A percentile compares a stretch with the other conserved stretches of the same genome.
These are phyloP conservation scores for Catharus ustulatus DNA, from an alignment of 2,797 vertebrate species.

Conservation along the genomic window DNA sequence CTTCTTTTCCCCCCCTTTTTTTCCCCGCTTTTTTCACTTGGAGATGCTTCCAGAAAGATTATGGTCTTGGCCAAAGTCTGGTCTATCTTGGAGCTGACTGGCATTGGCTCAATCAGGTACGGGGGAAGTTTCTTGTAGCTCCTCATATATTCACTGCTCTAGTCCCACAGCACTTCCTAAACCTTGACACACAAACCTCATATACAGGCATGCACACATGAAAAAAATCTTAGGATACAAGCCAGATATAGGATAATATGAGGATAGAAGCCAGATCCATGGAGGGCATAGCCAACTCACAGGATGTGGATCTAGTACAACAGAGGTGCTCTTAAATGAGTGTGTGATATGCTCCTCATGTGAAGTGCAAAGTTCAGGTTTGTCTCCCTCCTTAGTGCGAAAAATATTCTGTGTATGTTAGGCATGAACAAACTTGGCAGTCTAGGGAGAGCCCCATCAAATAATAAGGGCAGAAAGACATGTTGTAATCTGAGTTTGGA, in stretches of 20 bases:
- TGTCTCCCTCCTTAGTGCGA: background rate
- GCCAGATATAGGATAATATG: no score
- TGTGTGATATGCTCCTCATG: background rate
- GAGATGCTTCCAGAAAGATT: rapidly evolving
- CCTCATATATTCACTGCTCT: background rate
- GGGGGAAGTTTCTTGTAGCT: background rate
- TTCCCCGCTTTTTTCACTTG: no score
- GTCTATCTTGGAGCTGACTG: rapidly evolving
- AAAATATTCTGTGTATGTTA: background rate
- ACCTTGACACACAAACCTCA: background rate
- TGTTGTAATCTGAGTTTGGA: rapidly evolving
- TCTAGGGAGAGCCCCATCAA: background rate
- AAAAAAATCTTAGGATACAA: no score
- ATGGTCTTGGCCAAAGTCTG: rapidly evolving
- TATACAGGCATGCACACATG: rapidly evolving
- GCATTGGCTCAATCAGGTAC: rapidly evolving
- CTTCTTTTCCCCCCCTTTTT: background rate
- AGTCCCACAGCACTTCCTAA: rapidly evolving
- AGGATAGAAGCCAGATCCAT: background rate
- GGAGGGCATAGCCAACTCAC: rapidly evolving
- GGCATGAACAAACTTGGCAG: background rate
- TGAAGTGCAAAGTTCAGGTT: background rate
- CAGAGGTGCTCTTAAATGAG: background rate
- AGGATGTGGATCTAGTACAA: background rate
- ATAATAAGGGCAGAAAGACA: background rate